Evolutionary conservation across 2,113 vertebrate species (phyloP), one percentile per base, ranked within the genome.

Genomic region (Himantopus leucocephalus): DNA sequence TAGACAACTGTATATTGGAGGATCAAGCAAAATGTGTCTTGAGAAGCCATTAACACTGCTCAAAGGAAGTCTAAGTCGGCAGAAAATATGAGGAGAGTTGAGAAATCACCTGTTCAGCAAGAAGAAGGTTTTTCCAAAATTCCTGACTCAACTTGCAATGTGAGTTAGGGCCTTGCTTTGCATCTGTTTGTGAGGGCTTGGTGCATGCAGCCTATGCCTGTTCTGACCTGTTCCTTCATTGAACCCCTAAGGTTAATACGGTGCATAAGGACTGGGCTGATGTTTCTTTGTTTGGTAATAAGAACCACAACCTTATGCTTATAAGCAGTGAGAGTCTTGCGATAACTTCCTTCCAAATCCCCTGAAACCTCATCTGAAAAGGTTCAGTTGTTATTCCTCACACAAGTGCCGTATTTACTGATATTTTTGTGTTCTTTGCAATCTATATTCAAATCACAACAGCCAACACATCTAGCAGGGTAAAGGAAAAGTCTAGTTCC

Each of bases 401-500:
- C 15, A 64, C 4, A 78, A 94, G 27, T 62, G 26, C 23, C 80
- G 34, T 19, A 64, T 91, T 89, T 94, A 89, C 29, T 34, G 37
- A 45, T 17, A 27, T 48, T 64, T 88, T 53, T 95, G 88, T 60
- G 24, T 95, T 97, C 74, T 87, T 96, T 94, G 80, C 56, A 86
- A 80, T 76, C 62, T 85, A 81, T 84, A 92, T 95, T 92, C 74
- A 97, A 96, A 96, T 90, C 92, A 73, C 35, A 97, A 71, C 55
- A 96, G 85, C 53, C 81, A 96, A 94, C 47, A 89, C 78, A 91
- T 96, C 70, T 90, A 97, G 90, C 71, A 86, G 72, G 74, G 63
- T 95, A 94, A 96, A 96, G 85, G 76, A 95, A 98, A 95, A 58
- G 68, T 97, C 63, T 95, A 89, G 22, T 16, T 86, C 29, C 43